phyloP scores from a whole-genome alignment of 1,140 invertebrate species.

The Onthophagus taurus region DNA sequence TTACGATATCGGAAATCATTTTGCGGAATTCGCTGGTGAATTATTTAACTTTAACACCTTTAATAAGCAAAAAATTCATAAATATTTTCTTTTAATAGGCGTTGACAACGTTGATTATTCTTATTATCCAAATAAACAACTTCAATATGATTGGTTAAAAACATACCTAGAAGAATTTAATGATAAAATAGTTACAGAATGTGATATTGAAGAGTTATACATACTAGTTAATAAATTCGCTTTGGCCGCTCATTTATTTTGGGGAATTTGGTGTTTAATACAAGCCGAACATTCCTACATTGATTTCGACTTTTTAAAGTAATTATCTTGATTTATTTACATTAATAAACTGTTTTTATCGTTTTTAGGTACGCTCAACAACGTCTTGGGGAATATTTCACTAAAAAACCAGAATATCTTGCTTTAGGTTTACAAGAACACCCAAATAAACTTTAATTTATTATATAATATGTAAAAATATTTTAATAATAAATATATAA shows the following conservation, averaged over 20 bases:
- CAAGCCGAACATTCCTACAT: constrained; percentile 85
- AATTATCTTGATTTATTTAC: constrained; percentile 36
- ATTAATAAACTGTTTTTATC: constrained; percentile 28
- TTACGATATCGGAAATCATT: constrained; percentile 97
- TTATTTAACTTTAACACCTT: not conserved
- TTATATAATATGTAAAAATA: too few relatives aligned
- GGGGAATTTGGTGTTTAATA: constrained; percentile 88
- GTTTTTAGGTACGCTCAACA: constrained; percentile 60
- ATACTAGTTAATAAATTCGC: constrained; percentile 72
- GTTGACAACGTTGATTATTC: constrained; percentile 65
- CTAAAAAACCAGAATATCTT: constrained; percentile 40
- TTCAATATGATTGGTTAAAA: constrained; percentile 74
- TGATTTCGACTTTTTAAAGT: constrained; percentile 91
- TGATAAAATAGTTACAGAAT: constrained; percentile 32
- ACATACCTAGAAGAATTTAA: constrained; percentile 65
- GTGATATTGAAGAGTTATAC: constrained; percentile 61
- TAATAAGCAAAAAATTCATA: not conserved
- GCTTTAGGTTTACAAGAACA: too few relatives aligned
- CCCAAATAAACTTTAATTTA: too few relatives aligned
- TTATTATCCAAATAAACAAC: constrained; percentile 68
- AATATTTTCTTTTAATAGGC: constrained; percentile 41
- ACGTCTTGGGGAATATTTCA: constrained; percentile 56
- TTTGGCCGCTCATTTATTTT: constrained; percentile 77
- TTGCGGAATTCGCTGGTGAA: constrained; percentile 92
- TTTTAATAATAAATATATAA: too few relatives aligned